These are phyloP conservation scores for Synchiropus splendidus DNA, from an alignment of 2,113 vertebrate genomes.

Conservation along the genomic window DNA sequence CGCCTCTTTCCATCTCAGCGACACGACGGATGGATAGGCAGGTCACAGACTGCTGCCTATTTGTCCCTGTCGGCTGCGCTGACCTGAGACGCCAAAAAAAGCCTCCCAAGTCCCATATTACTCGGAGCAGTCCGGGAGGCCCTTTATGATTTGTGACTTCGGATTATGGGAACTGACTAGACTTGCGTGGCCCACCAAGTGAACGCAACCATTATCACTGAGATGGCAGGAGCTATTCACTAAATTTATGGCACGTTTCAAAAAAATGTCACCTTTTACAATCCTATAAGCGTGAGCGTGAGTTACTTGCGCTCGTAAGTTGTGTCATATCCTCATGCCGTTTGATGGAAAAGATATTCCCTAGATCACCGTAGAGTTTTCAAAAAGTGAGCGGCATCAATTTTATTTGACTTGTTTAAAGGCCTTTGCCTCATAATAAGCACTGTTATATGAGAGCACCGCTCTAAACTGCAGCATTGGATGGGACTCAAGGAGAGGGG, in stretches of 20 bases:
- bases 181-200: constrained; percentile 73
- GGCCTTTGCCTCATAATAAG: constrained; percentile 52
- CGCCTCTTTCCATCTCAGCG: constrained; percentile 17
- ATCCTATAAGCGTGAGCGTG: constrained; percentile 86
- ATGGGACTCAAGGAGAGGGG: constrained; percentile 57
- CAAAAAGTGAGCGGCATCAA: constrained; percentile 60
- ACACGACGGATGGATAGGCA: constrained; percentile 67
- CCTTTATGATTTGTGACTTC: constrained; percentile 89
- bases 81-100: constrained; percentile 55
- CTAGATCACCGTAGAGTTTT: constrained; percentile 57
- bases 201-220: constrained; percentile 80
- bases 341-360: constrained; percentile 76
- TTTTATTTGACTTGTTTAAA: constrained; percentile 71
- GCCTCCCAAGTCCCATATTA: constrained; percentile 75
- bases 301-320: constrained; percentile 84
- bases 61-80: constrained; percentile 74
- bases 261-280: constrained; percentile 93
- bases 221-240: constrained; percentile 78
- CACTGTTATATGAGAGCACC: constrained; percentile 57
- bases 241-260: constrained; percentile 88
- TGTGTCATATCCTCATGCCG: constrained; percentile 75
- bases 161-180: constrained; percentile 85
- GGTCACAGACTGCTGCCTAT: constrained; percentile 74
- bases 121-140: constrained; percentile 58
- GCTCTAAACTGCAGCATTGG: constrained; percentile 39